phyloP scores from a whole-genome alignment of 92 coral and sea anemone species.

The Hydrozoanthus gracilis region DNA sequence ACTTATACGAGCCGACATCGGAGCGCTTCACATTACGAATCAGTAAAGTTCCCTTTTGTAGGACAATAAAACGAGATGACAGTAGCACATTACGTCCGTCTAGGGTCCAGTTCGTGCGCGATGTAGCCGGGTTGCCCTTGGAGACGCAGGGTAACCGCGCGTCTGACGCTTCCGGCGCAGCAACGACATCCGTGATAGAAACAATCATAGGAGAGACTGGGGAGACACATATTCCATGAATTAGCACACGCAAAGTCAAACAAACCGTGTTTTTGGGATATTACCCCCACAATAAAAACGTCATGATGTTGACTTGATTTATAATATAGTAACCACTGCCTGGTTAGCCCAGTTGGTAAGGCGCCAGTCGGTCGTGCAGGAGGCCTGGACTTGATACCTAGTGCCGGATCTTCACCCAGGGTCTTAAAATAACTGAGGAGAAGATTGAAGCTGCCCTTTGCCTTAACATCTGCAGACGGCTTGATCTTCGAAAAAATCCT shows the following conservation, averaged over 20 bases:
- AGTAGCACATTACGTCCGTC: constrained; percentile 56
- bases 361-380: too few species aligned
- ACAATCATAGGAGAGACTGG: constrained; percentile 78
- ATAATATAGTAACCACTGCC: background rate
- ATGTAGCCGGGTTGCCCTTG: constrained; percentile 84
- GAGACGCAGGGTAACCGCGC: constrained; percentile 90
- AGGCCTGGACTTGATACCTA: too few species aligned
- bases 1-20: constrained; percentile 82
- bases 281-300: too few species aligned
- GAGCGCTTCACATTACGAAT: constrained; percentile 79
- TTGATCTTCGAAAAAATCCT: background rate
- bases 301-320: background rate
- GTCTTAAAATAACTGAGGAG: too few species aligned
- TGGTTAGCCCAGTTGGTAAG: too few species aligned
- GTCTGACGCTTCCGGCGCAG: constrained; percentile 79
- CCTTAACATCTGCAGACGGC: background rate
- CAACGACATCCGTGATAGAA: constrained; percentile 56
- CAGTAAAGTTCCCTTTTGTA: constrained; percentile 83
- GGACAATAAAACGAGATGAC: constrained; percentile 66
- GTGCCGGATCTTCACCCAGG: too few species aligned
- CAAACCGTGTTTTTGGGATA: background rate
- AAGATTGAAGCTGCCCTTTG: background rate
- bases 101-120: constrained; percentile 84
- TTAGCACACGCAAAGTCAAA: too few species aligned
- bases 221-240: background rate